These are phyloP conservation scores for Turnix velox DNA, from an alignment of 2,113 vertebrate species.

Conservation along the genomic window DNA sequence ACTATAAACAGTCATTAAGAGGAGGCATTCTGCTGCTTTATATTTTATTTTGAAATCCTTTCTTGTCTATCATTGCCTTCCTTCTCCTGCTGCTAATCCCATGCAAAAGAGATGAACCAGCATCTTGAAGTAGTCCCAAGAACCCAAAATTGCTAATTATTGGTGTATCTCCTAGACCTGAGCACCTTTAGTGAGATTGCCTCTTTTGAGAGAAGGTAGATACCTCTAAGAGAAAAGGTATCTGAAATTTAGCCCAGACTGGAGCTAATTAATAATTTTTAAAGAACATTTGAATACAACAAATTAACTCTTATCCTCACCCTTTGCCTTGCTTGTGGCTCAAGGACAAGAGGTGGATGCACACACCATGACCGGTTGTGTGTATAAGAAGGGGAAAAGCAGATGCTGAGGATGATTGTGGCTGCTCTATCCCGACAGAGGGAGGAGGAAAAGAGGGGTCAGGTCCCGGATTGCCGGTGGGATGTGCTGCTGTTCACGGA, in stretches of 20 bases:
- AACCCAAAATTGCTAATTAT: background rate
- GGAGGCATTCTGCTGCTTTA: background rate
- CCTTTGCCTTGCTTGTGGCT: background rate
- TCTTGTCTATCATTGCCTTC: background rate
- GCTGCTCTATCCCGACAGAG: background rate
- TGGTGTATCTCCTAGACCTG: background rate
- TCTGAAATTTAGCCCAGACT: background rate
- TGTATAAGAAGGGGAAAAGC: background rate
- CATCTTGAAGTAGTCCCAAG: background rate
- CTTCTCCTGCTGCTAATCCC: background rate
- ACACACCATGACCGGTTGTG: background rate
- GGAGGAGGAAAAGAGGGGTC: too few species aligned
- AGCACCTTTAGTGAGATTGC: background rate
- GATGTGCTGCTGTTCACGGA: background rate
- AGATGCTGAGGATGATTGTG: background rate
- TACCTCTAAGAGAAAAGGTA: too few species aligned
- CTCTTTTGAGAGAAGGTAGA: background rate
- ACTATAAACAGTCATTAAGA: background rate
- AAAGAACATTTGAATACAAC: background rate
- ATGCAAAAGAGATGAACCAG: background rate
- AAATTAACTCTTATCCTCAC: background rate
- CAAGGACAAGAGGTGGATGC: background rate
- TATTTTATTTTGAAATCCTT: background rate
- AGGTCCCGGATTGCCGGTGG: rapidly evolving
- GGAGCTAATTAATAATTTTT: background rate